Base-by-base conservation (phyloP, 2,797 vertebrate species). In the Notolepis coatsorum region DNA sequence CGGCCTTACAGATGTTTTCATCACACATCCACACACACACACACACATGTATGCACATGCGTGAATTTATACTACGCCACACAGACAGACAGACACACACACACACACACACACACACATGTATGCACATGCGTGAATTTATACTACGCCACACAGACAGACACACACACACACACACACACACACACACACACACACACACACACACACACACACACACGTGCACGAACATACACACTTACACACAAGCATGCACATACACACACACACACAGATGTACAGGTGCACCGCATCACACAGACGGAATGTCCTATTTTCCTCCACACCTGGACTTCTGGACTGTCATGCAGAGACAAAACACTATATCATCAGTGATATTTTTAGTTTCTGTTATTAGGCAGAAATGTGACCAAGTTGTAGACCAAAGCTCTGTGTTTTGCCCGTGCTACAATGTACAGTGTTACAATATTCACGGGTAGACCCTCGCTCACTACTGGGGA, bases 281-380 rank as follows among this genome's bases (percentile, higher is more conserved):
- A 52, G 17, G 35, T 18, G 35, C 30, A 46, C 41, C 58, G 31
- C 46, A 62, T n/a, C 50, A 30, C 23, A 38, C 5, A 52, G 20
- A 27, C 28, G 37, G 27, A 1, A 12, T 15, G 50, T 24, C 13
- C 24, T 39, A 39, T 35, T 45, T 33, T 35, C 35, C 17, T 51
- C 37, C 48, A 38, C 57, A 52, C 59, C 59, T 61, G 59, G 13
- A 43, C 13, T 13, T 23, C n/a, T 42, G 38, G 31, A 31, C 20
- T 18, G 38, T 43, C 38, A 13, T 5, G 50, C 10, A 51, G 30
- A 51, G 33, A 33, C n/a, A 35, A 9, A 41, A 17, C n/a, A 41
- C 9, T 7, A 21, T 23, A 24, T 45, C 2, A 45, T 23, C 42
- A 30, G 17, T 27, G 5, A 8, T 49, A 49, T 15, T 10, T 9